Evolutionary conservation across 2,797 vertebrate species (phyloP).

Genomic region (Sardinella longiceps): DNA sequence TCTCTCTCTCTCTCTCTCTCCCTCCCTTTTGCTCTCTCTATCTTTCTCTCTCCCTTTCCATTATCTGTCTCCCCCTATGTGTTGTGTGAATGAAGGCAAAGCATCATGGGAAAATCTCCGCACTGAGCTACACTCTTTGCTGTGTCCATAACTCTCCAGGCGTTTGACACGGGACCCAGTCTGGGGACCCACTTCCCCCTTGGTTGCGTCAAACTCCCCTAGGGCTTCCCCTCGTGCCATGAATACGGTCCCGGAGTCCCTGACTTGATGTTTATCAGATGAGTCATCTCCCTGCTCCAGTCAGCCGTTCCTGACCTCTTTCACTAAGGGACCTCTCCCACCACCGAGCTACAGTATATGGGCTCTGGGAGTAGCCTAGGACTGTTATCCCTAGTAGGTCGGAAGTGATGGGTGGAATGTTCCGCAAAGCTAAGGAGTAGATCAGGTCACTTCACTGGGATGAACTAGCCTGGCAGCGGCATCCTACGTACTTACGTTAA

Average conservation of each 20-base stretch:
- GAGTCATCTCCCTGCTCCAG: background rate
- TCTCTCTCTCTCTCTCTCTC: slow-evolving; percentile 7
- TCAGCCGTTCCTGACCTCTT: background rate
- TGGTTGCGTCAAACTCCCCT: background rate
- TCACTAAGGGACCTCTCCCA: background rate
- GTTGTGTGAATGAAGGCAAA: background rate
- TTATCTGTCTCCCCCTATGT: slow-evolving; percentile 39
- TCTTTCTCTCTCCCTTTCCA: slow-evolving; percentile 40
- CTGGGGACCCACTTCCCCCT: slow-evolving; percentile 30
- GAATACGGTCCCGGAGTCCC: slow-evolving; percentile 25
- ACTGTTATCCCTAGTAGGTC: background rate
- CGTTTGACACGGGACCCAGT: slow-evolving; percentile 51
- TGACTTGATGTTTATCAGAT: slow-evolving; percentile 33
- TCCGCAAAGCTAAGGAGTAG: background rate
- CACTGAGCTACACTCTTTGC: background rate
- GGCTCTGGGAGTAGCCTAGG: background rate
- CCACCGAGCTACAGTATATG: background rate
- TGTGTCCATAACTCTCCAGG: background rate
- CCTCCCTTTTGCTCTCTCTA: slow-evolving; percentile 48
- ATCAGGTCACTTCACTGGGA: background rate
- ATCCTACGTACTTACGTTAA: too few species aligned
- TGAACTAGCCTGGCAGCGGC: too few species aligned
- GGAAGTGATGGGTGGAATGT: background rate
- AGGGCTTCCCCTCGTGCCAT: slow-evolving; percentile 18
- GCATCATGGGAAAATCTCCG: background rate